Conservation (phyloP, 2,888 invertebrate genomes). For the Perithous albicinctus region DNA sequence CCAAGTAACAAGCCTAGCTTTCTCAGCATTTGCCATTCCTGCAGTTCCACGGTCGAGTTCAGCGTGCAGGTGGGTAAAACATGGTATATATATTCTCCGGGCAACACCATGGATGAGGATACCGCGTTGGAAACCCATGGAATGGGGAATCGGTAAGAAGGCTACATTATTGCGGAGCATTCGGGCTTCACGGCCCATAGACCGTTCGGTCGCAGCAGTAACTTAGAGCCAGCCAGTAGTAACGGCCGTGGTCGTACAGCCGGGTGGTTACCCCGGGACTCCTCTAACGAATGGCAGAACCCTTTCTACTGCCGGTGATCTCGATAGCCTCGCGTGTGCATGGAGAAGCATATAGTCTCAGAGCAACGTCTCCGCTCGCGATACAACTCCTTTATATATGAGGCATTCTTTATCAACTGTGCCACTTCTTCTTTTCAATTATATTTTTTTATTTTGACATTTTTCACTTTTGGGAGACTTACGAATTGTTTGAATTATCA, state of each 20-base stretch:
- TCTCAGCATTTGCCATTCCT: constrained; percentile 47
- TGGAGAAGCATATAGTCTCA: constrained; percentile 43
- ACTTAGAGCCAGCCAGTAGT: constrained; percentile 76
- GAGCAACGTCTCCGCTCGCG: constrained; percentile 29
- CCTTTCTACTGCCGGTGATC: constrained; percentile 59
- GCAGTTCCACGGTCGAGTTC: constrained; percentile 63
- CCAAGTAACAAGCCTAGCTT: constrained; percentile 53
- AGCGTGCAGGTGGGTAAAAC: constrained; percentile 68
- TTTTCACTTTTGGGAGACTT: too few species aligned
- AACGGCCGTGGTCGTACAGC: constrained; percentile 65
- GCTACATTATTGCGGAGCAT: constrained; percentile 80
- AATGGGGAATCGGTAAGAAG: constrained; percentile 78
- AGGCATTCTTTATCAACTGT: too few species aligned
- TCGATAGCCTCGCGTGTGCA: constrained; percentile 57
- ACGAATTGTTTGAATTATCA: too few species aligned
- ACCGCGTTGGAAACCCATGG: constrained; percentile 35
- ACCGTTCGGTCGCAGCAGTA: constrained; percentile 77
- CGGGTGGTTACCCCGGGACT: constrained; percentile 49
- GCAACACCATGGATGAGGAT: constrained; percentile 29
- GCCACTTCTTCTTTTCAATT: too few species aligned
- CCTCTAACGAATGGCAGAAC: constrained; percentile 61
- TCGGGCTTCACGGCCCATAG: constrained; percentile 81
- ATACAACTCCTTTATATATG: constrained; percentile 13
- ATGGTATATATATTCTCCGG: constrained; percentile 39
- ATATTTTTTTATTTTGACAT: too few species aligned